phyloP scores from a whole-genome alignment of 2,797 vertebrate species.

The Alectoris magna region DNA sequence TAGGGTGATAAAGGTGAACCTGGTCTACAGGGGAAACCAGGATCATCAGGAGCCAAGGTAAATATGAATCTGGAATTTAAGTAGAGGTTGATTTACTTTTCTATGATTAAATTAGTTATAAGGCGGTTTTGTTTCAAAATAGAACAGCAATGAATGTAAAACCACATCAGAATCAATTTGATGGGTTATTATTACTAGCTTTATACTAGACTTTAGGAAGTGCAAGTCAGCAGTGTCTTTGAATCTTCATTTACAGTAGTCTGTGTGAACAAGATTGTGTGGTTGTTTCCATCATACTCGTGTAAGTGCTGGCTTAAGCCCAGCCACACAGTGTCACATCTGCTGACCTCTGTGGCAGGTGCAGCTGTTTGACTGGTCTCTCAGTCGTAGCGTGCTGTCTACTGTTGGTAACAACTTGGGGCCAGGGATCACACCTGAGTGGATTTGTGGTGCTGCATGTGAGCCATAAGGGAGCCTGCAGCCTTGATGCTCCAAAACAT shows the following conservation, averaged over 20 bases:
- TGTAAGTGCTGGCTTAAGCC: neutral
- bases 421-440: neutral
- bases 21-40: conserved; percentile 85
- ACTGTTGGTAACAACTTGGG: neutral
- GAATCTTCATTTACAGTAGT: neutral
- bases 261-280: neutral
- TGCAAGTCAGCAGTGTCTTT: neutral
- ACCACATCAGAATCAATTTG: neutral
- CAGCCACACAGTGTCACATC: neutral
- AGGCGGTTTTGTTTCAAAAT: neutral
- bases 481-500: neutral
- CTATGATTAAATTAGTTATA: neutral
- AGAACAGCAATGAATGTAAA: neutral
- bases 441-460: neutral
- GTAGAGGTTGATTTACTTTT: neutral
- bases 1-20: conserved; percentile 91
- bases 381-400: neutral
- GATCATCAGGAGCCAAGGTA: conserved; percentile 87
- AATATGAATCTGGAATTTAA: conserved; percentile 36
- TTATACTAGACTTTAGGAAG: neutral
- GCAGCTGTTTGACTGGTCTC: neutral
- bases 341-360: neutral
- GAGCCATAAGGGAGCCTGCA: neutral
- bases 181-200: neutral
- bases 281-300: neutral